phyloP scores from a whole-genome alignment of 2,113 vertebrate species.

The Vombatus ursinus region DNA sequence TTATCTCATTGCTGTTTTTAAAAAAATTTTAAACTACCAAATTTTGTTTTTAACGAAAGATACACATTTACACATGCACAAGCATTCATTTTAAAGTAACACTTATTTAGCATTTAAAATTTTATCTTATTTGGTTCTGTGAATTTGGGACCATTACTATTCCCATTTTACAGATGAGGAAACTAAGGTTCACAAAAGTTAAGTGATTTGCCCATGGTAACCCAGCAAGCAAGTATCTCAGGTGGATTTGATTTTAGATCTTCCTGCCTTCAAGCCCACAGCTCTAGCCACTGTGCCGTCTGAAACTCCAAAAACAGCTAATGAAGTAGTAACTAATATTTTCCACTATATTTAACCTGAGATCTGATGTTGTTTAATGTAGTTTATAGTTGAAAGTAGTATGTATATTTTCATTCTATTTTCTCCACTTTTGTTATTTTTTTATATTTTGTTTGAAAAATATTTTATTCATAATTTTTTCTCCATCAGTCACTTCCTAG shows the following conservation, averaged over 20 bases:
- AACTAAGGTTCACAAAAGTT: background rate
- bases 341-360: background rate
- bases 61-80: background rate
- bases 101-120: background rate
- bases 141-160: background rate
- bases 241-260: background rate
- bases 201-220: background rate
- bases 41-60: background rate
- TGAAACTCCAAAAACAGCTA: background rate
- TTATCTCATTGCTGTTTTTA: background rate
- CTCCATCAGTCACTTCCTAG: background rate
- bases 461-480: background rate
- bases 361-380: background rate
- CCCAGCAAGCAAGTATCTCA: background rate
- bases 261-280: background rate
- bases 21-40: background rate
- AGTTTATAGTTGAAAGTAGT: background rate
- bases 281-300: background rate
- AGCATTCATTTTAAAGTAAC: background rate
- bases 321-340: background rate
- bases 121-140: background rate
- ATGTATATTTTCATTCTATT: background rate
- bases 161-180: background rate
- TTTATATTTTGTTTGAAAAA: background rate
- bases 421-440: background rate